Conservation (phyloP, 2,113 vertebrate genomes). For the Stomatorhinus ivindoensis region DNA sequence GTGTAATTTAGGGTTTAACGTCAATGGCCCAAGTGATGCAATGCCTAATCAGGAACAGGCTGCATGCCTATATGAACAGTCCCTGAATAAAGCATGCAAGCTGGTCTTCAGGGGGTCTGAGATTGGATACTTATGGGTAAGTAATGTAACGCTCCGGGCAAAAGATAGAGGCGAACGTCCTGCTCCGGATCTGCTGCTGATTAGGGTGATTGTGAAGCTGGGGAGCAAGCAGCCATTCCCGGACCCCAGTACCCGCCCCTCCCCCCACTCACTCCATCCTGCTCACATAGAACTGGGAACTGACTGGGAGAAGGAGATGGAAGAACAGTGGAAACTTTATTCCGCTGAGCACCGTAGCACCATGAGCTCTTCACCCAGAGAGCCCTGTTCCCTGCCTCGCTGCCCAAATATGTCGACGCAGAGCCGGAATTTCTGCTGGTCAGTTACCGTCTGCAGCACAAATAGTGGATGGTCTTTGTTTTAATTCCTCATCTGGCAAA, state of each 20-base stretch:
- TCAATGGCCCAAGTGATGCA: not conserved
- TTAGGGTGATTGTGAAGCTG: slow-evolving; percentile 7
- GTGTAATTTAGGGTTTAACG: not conserved
- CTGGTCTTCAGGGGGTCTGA: not conserved
- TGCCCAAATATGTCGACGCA: not conserved
- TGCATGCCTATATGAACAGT: not conserved
- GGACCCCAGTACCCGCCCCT: not conserved
- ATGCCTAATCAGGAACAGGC: not conserved
- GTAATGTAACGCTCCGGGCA: not conserved
- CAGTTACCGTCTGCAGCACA: not conserved
- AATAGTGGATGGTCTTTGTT: not conserved
- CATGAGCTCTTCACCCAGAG: not conserved
- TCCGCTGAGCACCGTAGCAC: not conserved
- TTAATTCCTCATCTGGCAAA: not conserved
- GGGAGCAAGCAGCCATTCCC: not conserved
- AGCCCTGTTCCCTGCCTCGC: not conserved
- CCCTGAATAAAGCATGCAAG: not conserved
- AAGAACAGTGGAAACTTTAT: not conserved
- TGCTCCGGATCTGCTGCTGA: not conserved
- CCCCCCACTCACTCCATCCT: not conserved
- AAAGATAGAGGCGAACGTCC: not conserved
- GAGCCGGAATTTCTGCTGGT: not conserved
- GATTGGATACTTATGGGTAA: not conserved
- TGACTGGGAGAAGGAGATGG: not conserved
- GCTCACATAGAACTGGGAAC: not conserved